Base-by-base conservation (phyloP, 2,888 invertebrate species). In the Thysanoteuthis rhombus region DNA sequence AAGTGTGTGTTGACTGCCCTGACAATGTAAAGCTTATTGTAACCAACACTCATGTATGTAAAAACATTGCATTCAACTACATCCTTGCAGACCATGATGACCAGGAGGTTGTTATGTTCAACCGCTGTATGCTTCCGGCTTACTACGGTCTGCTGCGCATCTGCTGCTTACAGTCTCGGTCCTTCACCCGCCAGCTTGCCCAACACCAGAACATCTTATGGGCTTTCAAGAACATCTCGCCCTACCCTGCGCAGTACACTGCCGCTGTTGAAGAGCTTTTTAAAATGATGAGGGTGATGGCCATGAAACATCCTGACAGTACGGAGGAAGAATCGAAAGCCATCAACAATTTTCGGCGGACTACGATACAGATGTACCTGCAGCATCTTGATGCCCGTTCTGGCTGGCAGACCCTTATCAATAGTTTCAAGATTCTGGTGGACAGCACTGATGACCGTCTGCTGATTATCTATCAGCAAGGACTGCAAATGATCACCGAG, bases 31-130 rank as follows among this genome's bases (percentile, higher is more conserved):
- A 98, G 96, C 98, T 98, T 93, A 98, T 99, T 95, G 98, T 99
- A 94, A 98, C 98, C 96, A 99, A 99, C 97, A 98, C 98, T 90
- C 98, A 98, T 96, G 98, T 99, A 94, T 98, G 98, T 92, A 99
- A 99, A 97, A 99, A 99, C 97, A 99, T 99, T 97, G 99, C 99
- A 95, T 99, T 99, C 97, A 99, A 99, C 97, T 99, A 99, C 96
- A 99, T 99, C 97, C 97, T 99, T 94, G 99, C 99, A 95, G 99
- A 99, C 97, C 99, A 99, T 97, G 99, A 99, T 95, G 99, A 99
- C 97, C 98, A 99, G 96, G 99, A 99, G 96, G 99, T 99, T 94
- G 98, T 99, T 92, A 98, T 98, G 95, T 99, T 99, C 97, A 99
- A 99, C 97, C 98, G 99, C 94, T 98, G 98, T 40, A 99, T 99